These are phyloP conservation scores for Ecdyonurus torrentis DNA, from an alignment of 2,888 invertebrate species.

Conservation along the genomic window DNA sequence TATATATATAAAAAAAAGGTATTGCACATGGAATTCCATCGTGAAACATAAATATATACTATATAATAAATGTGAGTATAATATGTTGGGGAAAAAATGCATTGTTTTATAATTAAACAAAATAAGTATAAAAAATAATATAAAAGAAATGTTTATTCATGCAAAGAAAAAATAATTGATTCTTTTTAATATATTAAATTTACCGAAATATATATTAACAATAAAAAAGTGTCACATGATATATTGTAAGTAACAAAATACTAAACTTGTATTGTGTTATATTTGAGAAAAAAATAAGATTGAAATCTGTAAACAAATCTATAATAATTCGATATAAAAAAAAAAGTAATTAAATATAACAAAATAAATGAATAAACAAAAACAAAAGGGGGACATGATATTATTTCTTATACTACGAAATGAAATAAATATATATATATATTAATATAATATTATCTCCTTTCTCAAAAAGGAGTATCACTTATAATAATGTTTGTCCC, in stretches of 20 bases:
- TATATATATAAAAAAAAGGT: neutral
- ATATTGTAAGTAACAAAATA: too few relatives aligned
- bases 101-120: neutral
- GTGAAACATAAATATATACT: neutral
- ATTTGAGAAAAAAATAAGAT: too few relatives aligned
- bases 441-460: neutral
- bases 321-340: neutral
- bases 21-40: neutral
- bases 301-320: too few relatives aligned
- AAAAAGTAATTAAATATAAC: neutral
- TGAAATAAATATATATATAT: neutral
- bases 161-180: neutral
- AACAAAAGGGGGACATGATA: neutral
- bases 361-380: too few relatives aligned
- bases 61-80: neutral
- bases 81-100: neutral
- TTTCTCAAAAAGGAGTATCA: neutral
- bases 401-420: neutral
- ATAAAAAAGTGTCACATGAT: too few relatives aligned
- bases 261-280: too few relatives aligned
- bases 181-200: neutral
- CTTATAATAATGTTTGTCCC: neutral
- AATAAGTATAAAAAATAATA: neutral
- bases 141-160: neutral
- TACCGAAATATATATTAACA: too few relatives aligned